Base-by-base conservation (phyloP, 2,888 invertebrate genomes). In the Plagodis pulveraria region DNA sequence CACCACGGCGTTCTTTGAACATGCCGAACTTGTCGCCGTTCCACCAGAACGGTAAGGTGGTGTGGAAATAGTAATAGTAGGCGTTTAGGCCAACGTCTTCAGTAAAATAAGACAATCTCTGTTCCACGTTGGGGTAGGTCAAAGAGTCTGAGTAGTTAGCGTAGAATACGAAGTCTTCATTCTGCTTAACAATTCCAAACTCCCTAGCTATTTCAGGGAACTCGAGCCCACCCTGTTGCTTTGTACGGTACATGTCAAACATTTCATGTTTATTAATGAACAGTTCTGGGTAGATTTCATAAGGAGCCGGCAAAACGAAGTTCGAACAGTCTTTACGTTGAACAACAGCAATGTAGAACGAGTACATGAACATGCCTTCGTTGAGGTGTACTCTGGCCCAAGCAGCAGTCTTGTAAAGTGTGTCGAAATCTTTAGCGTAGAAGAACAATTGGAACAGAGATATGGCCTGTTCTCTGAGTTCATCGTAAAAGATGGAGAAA, bases 61-160 rank as follows among this genome's bases (percentile, higher is more conserved):
- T 76, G 74, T 95, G 94, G 87, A 94, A 93, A 81, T 93, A 95
- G 83, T 93, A 94, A 88, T 96, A 96, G 85, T 91, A 95, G 0
- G 93, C 76, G 83, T 95, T 96, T 72, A 95, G 86, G 62, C 95
- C 95, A 68, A 96, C 89, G 73, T 96, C 96, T 76, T 96, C 95
- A 36, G 94, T 95, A 85, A 95, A 95, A 84, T 96, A 96, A 46
- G 94, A 91, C 56, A 96, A 68, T 61, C 91, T 93, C 73, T 93
- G 91, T 71, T 96, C 95, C 2, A 89, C 76, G 67, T 94, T 93
- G 66, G 89, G 91, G 73, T 93, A 94, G 70, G 88, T 81, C 56
- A 80, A 73, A 36, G 91, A 76, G 69, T 92, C 93, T n/a, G 94
- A 94, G 71, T 95, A 95, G 78, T 95, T 95, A 32, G 94, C 88